Evolutionary conservation across 2,797 vertebrate species (phyloP).

Genomic region (Chelonia mydas): DNA sequence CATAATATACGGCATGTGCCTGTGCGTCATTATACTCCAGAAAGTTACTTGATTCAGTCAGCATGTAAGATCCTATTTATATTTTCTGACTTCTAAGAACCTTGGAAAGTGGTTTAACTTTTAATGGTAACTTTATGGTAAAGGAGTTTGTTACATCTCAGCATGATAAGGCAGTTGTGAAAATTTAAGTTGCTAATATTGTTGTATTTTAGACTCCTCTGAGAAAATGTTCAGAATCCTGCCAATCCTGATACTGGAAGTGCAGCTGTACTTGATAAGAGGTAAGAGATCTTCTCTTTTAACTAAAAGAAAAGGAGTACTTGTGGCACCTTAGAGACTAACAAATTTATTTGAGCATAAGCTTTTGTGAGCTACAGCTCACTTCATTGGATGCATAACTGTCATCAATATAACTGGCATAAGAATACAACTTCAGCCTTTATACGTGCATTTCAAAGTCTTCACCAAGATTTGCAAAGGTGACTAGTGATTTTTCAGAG

Average conservation of each 20-base stretch:
- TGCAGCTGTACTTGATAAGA: constrained; percentile 31
- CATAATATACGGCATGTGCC: not conserved
- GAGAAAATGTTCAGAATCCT: constrained; percentile 67
- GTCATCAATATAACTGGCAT: not conserved
- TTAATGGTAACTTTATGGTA: not conserved
- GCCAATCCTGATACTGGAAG: constrained; percentile 46
- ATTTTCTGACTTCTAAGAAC: not conserved
- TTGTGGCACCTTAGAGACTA: too few relatives aligned
- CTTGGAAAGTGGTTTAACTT: not conserved
- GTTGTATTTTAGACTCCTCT: constrained; percentile 63
- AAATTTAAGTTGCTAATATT: not conserved
- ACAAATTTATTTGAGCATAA: too few relatives aligned
- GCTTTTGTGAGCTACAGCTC: too few relatives aligned
- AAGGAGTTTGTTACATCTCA: not conserved
- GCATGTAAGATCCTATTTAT: not conserved
- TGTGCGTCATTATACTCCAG: accelerated
- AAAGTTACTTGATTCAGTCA: not conserved
- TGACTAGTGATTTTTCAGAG: not conserved
- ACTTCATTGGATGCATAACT: not conserved
- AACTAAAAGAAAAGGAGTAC: not conserved
- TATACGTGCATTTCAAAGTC: accelerated
- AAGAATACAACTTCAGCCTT: accelerated
- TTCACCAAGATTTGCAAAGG: not conserved
- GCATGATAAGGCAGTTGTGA: not conserved
- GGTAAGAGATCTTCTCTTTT: constrained; percentile 42